Evolutionary conservation across 2,797 vertebrate species (phyloP).

Genomic region (Phalloptychus januarius): DNA sequence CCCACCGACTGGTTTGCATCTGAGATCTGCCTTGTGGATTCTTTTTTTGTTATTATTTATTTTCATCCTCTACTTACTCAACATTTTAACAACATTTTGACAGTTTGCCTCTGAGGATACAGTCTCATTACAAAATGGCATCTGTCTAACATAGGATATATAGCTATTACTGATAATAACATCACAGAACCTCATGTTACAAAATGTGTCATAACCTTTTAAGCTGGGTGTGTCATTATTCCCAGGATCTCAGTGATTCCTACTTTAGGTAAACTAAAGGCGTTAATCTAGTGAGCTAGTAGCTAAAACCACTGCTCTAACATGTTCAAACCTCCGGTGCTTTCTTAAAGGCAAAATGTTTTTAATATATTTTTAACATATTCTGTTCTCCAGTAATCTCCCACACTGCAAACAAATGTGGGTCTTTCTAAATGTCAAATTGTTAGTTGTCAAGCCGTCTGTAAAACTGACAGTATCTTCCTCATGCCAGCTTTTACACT

Average conservation of each 20-base stretch:
- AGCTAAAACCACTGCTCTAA: not conserved
- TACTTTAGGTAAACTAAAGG: not conserved
- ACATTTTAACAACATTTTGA: not conserved
- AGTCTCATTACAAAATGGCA: not conserved
- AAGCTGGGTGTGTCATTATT: constrained; percentile 4
- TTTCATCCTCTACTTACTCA: not conserved
- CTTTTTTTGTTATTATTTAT: no score
- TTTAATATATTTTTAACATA: not conserved
- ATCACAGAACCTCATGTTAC: not conserved
- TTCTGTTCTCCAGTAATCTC: constrained; percentile 20
- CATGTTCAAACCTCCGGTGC: no score
- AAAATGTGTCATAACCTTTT: not conserved
- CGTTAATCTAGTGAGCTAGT: not conserved
- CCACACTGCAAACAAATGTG: constrained; percentile 30
- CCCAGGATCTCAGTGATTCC: not conserved
- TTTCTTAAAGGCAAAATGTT: not conserved
- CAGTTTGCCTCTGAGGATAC: not conserved
- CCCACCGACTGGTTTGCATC: no score
- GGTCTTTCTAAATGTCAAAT: constrained; percentile 48
- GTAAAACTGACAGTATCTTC: constrained; percentile 27
- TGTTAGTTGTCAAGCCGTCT: constrained; percentile 30
- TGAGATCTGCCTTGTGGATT: no score
- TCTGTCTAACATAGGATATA: not conserved
- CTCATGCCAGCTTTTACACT: constrained; percentile 22
- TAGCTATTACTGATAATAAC: not conserved